Evolutionary conservation across 2,888 invertebrate genomes (phyloP), one percentile per base, ranked within the genome.

Genomic region (Griposia aprilina): DNA sequence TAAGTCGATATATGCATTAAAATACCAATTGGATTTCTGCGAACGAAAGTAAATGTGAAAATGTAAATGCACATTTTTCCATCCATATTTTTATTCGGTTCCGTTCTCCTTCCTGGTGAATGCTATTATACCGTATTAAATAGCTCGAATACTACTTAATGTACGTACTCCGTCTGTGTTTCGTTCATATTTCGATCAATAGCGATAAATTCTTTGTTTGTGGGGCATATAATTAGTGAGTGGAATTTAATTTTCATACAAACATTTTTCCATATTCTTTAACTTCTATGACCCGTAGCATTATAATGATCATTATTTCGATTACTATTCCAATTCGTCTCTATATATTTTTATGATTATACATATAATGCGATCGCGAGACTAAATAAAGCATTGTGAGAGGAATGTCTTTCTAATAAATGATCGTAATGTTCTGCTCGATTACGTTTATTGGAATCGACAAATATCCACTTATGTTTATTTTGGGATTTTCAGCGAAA

Each of bases 361-460:
- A 75, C 23, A 67, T 48, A 10, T 63, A 67, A 79, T 79, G 36
- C 60, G 15, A 76, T 74, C 63, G 66, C 52, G 45, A 57, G 26
- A 6, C 65, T 52, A 57, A 74, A 82, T 82, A 80, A 74, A 85
- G 80, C 26, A 70, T 74, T 80, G 50, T 66, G 26, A 74, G 66
- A 68, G 26, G 71, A 74, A 72, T 75, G 17, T 74, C 66, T 80
- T 82, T 79, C 50, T 69, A 66, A 76, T 76, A 84, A 75, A 85
- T 80, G 26, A 55, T 75, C 69, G 62, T 83, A 74, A 83, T 85
- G 76, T 80, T 83, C 83, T 82, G 50, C 69, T 83, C 66, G 59
- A 15, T 74, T 82, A 78, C 65, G n/a, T 59, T 59, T 76, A 77
- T 80, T 80, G 69, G 59, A 72, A 80, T 82, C 63, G 76, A 69